These are phyloP conservation scores for Sphaeramia orbicularis DNA, from an alignment of 2,797 vertebrate genomes.

Conservation along the genomic window DNA sequence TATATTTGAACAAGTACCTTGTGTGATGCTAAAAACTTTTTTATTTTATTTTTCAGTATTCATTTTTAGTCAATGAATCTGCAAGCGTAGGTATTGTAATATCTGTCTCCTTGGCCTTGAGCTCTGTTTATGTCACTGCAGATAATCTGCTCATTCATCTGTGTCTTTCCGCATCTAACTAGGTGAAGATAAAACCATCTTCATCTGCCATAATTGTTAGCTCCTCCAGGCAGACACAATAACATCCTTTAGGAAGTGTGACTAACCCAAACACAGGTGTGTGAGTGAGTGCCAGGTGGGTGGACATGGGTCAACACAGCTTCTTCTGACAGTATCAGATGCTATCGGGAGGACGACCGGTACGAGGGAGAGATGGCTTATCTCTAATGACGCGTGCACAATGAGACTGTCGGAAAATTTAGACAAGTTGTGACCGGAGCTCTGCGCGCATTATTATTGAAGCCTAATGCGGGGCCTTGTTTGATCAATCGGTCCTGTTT, in stretches of 20 bases:
- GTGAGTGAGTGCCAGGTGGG: constrained; percentile 68
- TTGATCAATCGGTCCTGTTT: constrained; percentile 46
- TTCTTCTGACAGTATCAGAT: constrained; percentile 81
- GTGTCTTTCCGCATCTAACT: constrained; percentile 35
- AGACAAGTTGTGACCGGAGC: constrained; percentile 28
- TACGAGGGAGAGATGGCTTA: constrained; percentile 37
- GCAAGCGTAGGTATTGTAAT: not conserved
- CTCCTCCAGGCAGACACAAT: constrained; percentile 78
- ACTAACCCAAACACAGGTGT: constrained; percentile 78
- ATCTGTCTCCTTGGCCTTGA: constrained; percentile 7
- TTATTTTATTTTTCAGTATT: not conserved
- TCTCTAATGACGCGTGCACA: constrained; percentile 36
- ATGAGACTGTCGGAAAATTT: constrained; percentile 16
- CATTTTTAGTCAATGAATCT: not conserved
- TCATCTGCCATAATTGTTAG: constrained; percentile 66
- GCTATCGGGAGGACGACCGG: constrained; percentile 60
- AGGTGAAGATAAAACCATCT: constrained; percentile 53
- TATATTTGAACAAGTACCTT: too few relatives aligned
- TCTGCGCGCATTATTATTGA: not conserved
- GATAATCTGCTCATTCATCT: constrained; percentile 59
- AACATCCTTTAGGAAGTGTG: constrained; percentile 76
- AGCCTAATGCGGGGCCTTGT: constrained; percentile 43
- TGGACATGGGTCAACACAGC: constrained; percentile 53
- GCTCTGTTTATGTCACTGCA: constrained; percentile 26
- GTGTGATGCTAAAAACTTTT: too few relatives aligned